phyloP scores from a whole-genome alignment of 2,888 invertebrate species.

The Trachelus stipa region DNA sequence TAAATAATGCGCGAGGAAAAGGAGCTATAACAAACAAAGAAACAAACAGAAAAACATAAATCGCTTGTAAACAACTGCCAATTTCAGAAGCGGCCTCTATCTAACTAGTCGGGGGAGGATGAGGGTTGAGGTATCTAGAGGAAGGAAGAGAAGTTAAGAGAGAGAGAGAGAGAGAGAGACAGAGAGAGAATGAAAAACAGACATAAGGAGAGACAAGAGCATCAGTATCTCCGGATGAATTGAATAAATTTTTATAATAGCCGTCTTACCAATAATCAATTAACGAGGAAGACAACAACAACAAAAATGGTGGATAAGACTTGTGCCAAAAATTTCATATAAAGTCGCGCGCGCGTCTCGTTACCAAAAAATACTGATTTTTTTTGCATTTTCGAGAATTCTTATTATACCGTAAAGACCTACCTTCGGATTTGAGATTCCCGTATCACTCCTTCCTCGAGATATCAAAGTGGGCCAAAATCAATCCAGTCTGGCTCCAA shows the following conservation, averaged over 20 bases:
- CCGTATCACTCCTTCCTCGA: not conserved
- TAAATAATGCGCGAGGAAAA: not conserved
- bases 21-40: conserved; percentile 18
- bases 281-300: not conserved
- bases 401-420: not conserved
- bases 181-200: not conserved
- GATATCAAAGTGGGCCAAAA: not conserved
- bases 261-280: not conserved
- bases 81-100: conserved; percentile 48
- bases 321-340: not conserved
- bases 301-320: not conserved
- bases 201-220: not conserved
- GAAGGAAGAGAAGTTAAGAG: conserved; percentile 7
- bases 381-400: not conserved
- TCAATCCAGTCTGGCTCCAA: not conserved
- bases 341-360: not conserved
- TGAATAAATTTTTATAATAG: not conserved
- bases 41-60: conserved; percentile 37
- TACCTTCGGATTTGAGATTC: not conserved
- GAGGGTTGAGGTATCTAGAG: not conserved
- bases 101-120: conserved; percentile 18
- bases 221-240: not conserved
- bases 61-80: conserved; percentile 58
- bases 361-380: not conserved
- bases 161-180: not conserved